Evolutionary conservation across 2,888 invertebrate genomes (phyloP).

Genomic region (Drosophila differens): DNA sequence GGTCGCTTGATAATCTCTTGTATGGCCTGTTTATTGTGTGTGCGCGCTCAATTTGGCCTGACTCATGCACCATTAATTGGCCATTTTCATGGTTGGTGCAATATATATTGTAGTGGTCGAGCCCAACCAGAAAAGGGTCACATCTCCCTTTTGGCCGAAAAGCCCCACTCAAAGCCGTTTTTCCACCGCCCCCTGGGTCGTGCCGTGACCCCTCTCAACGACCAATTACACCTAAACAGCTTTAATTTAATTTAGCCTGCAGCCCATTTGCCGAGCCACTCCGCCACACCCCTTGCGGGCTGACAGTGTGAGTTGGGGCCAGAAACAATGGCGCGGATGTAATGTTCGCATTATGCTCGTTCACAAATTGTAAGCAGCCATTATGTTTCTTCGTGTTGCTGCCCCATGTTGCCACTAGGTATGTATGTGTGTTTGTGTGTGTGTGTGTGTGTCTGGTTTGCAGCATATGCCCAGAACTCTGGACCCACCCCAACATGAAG

Average conservation of each 20-base stretch:
- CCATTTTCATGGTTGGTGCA: conserved; percentile 76
- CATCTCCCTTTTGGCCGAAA: conserved; percentile 47
- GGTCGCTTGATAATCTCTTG: conserved; percentile 47
- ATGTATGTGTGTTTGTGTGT: conserved; percentile 17
- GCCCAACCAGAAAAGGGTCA: conserved; percentile 64
- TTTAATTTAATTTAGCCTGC: conserved; percentile 76
- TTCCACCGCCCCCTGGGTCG: conserved; percentile 5
- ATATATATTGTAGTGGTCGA: conserved; percentile 35
- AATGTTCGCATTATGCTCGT: conserved; percentile 82
- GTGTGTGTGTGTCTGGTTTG: conserved; percentile 33
- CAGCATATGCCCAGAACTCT: conserved; percentile 53
- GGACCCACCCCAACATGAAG: conserved; percentile 44
- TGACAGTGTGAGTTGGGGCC: conserved; percentile 13
- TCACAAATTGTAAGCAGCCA: conserved; percentile 82
- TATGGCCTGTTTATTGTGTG: conserved; percentile 56
- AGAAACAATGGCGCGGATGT: conserved; percentile 81
- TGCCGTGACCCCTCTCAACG: conserved; percentile 71
- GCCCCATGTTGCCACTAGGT: conserved; percentile 11
- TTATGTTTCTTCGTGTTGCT: conserved; percentile 79
- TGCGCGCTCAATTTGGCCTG: conserved; percentile 73
- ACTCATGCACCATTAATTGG: conserved; percentile 78
- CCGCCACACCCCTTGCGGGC: conserved; percentile 11
- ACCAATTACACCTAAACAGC: conserved; percentile 82
- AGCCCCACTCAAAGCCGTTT: conserved; percentile 35
- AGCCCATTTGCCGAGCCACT: conserved; percentile 35